Percentiles rank a stretch among this genome's conserved stretches.
phyloP scores from a whole-genome alignment of 1,140 invertebrate genomes.

The Cyclina sinensis region DNA sequence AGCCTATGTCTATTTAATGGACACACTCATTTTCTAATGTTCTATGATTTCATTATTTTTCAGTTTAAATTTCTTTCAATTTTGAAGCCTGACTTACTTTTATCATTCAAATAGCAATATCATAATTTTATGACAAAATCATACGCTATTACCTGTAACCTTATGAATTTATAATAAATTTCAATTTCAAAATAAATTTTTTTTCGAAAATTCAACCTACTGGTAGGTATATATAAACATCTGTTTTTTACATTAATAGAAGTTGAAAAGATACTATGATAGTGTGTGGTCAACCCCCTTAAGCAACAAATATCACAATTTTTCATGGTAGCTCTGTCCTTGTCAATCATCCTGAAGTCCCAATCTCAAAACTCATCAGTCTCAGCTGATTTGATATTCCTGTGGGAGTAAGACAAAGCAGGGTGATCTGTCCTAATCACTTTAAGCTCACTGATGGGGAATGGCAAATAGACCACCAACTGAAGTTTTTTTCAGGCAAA shows the following conservation, averaged over 20 bases:
- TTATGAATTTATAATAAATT: too few relatives aligned
- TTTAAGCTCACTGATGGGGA: not conserved
- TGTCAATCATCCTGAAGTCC: slow-evolving; percentile 22
- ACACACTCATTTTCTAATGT: too few relatives aligned
- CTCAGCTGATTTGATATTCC: slow-evolving; percentile 16
- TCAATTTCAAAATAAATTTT: not conserved
- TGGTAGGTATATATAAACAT: too few relatives aligned
- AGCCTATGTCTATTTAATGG: too few relatives aligned
- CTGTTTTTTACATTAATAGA: not conserved
- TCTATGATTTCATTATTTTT: too few relatives aligned
- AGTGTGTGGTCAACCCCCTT: not conserved
- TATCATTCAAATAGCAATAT: too few relatives aligned
- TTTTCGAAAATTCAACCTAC: too few relatives aligned
- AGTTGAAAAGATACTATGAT: not conserved
- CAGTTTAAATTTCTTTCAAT: too few relatives aligned
- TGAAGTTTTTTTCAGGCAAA: not conserved
- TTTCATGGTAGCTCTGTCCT: not conserved
- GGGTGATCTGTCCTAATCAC: not conserved
- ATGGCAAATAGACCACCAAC: slow-evolving; percentile 3
- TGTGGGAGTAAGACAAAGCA: slow-evolving; percentile 22
- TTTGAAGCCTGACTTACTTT: too few relatives aligned
- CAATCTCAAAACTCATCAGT: slow-evolving; percentile 43
- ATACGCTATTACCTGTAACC: too few relatives aligned
- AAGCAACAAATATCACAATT: not conserved
- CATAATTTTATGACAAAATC: too few relatives aligned